Conservation (phyloP, 2,797 vertebrate genomes). For the Synaphobranchus kaupii region DNA sequence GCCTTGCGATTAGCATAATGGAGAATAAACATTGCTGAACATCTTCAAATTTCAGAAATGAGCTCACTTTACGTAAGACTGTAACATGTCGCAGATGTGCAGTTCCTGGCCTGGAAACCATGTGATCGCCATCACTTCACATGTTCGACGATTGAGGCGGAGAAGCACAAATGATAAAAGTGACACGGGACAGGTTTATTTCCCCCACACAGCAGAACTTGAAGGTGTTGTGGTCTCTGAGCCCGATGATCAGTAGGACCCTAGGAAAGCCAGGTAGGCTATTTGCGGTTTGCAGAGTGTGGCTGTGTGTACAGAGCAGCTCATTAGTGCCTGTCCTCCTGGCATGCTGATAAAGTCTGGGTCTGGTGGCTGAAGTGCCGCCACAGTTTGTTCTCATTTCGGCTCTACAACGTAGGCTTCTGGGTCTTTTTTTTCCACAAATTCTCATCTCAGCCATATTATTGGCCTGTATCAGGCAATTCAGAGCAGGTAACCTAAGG, state of each 20-base stretch:
- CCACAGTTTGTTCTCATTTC: not conserved
- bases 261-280: not conserved
- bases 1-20: conserved; percentile 25
- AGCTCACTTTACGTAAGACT: not conserved
- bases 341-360: not conserved
- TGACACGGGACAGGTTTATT: conserved; percentile 1
- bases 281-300: not conserved
- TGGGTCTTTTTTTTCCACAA: not conserved
- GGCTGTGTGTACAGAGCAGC: not conserved
- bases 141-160: not conserved
- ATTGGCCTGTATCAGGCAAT: not conserved
- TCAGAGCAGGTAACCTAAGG: not conserved
- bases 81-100: conserved; percentile 22
- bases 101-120: not conserved
- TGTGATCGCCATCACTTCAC: not conserved
- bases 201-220: not conserved
- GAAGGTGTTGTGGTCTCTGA: not conserved
- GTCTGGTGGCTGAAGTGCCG: not conserved
- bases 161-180: not conserved
- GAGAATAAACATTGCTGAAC: conserved; percentile 20
- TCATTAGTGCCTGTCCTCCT: not conserved
- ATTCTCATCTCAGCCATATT: not conserved
- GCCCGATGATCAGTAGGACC: not conserved
- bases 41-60: conserved; percentile 23
- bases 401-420: not conserved